phyloP scores from a whole-genome alignment of 2,888 invertebrate genomes.

The Asteroscopus sphinx region DNA sequence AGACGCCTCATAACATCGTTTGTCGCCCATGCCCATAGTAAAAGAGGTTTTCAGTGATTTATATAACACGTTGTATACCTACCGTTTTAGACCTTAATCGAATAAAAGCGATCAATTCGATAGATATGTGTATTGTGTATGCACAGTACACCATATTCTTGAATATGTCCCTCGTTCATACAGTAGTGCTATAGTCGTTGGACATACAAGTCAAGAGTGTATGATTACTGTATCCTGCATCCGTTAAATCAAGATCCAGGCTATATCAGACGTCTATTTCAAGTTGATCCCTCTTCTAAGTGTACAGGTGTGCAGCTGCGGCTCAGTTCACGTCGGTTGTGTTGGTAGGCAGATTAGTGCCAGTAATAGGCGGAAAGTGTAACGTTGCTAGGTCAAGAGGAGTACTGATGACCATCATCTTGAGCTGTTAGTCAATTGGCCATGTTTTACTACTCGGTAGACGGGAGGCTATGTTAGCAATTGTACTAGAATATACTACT shows the following conservation, averaged over 20 bases:
- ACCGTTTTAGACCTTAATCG: too few relatives aligned
- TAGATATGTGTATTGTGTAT: too few relatives aligned
- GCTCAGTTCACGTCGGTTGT: conserved; percentile 5
- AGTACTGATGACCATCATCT: conserved; percentile 24
- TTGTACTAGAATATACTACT: too few relatives aligned
- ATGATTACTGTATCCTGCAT: conserved; percentile 48
- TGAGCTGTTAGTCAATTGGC: conserved; percentile 36
- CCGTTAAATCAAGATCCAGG: conserved; percentile 50
- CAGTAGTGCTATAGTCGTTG: too few relatives aligned
- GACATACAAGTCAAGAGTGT: conserved; percentile 7
- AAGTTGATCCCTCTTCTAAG: neutral
- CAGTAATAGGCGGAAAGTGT: conserved; percentile 33
- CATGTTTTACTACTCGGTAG: conserved; percentile 13
- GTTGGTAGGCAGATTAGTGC: conserved; percentile 26
- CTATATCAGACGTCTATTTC: conserved; percentile 8
- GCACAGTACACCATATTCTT: too few relatives aligned
- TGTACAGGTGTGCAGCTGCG: neutral
- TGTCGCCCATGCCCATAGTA: too few relatives aligned
- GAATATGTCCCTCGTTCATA: too few relatives aligned
- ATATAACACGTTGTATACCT: too few relatives aligned
- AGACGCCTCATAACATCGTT: too few relatives aligned
- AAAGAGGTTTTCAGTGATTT: too few relatives aligned
- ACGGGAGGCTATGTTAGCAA: neutral
- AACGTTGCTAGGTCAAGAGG: conserved; percentile 43
- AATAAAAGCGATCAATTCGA: too few relatives aligned